Percentiles rank a stretch among this genome's conserved stretches.
Evolutionary conservation across 2,113 vertebrate species (phyloP).

Genomic region (Zosterops japonicus): DNA sequence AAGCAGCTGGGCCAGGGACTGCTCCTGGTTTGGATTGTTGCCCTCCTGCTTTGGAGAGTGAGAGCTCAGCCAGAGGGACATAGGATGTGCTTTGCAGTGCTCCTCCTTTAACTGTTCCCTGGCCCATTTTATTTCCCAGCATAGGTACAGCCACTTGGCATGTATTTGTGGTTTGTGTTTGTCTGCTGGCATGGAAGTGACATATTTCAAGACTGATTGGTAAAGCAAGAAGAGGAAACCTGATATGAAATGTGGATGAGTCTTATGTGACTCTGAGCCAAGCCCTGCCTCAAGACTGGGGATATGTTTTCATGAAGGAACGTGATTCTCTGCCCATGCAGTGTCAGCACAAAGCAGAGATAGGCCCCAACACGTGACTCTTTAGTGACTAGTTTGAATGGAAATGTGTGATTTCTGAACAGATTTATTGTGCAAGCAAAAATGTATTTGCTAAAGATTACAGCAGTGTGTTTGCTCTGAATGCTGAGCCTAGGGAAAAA

Average conservation of each 20-base stretch:
- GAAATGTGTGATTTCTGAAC: conserved; percentile 48
- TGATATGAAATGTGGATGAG: not conserved
- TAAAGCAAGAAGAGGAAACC: conserved; percentile 14
- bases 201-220: not conserved
- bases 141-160: not conserved
- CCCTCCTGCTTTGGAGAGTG: not conserved
- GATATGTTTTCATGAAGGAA: conserved; percentile 34
- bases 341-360: conserved; percentile 42
- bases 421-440: conserved; percentile 52
- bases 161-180: not conserved
- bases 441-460: conserved; percentile 55
- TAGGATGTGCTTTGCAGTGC: not conserved
- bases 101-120: not conserved
- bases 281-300: not conserved
- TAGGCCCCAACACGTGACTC: conserved; percentile 32
- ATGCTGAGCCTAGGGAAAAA: conserved; percentile 17
- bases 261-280: not conserved
- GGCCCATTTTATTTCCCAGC: not conserved
- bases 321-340: not conserved
- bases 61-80: not conserved
- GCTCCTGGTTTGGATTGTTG: not conserved
- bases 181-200: not conserved
- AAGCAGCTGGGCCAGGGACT: not conserved
- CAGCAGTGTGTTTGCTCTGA: not conserved
- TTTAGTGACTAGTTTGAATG: conserved; percentile 23